phyloP scores from a whole-genome alignment of 2,113 vertebrate genomes.

The Aramus guarauna region DNA sequence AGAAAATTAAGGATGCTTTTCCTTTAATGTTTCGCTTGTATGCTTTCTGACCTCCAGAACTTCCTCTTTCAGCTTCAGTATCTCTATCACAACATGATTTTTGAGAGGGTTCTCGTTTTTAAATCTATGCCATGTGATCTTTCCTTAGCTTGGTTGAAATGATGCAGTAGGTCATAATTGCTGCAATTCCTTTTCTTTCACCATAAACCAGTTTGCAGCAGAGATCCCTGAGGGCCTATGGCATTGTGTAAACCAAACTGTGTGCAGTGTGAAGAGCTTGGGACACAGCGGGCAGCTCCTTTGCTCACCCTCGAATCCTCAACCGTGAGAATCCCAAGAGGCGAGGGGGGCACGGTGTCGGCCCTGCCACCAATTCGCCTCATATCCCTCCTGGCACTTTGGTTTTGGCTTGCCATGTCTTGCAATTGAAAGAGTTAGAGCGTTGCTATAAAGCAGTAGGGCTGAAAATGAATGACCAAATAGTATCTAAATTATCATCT shows the following conservation, averaged over 20 bases:
- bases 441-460: background rate
- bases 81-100: background rate
- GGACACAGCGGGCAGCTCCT: rapidly evolving
- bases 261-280: background rate
- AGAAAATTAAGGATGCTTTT: background rate
- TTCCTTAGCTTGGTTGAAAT: background rate
- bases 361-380: background rate
- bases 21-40: background rate
- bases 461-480: background rate
- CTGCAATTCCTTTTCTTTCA: background rate
- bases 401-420: background rate
- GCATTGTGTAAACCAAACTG: background rate
- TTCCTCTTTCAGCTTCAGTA: background rate
- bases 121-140: background rate
- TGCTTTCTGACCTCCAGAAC: background rate
- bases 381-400: background rate
- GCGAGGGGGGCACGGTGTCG: rapidly evolving
- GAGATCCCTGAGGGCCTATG: background rate
- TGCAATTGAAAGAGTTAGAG: background rate
- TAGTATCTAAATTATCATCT: background rate
- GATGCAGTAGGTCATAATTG: background rate
- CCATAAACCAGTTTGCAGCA: background rate
- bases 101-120: background rate
- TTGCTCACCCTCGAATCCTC: background rate
- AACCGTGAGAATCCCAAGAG: background rate